Base-by-base conservation (phyloP, 2,888 invertebrate species). In the Drosophila anceps region DNA sequence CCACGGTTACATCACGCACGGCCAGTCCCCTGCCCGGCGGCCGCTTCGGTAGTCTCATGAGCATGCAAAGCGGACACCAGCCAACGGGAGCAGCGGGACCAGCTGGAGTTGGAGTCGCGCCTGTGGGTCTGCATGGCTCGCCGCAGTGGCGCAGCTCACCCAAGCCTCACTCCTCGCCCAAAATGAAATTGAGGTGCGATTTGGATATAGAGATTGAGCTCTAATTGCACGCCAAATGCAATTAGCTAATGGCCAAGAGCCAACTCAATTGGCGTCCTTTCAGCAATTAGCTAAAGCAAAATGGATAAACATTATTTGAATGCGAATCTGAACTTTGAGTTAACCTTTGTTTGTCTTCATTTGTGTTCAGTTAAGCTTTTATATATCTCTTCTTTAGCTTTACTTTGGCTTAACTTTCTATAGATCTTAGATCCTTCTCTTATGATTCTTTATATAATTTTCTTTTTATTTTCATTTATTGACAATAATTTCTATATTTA, bases 101-200 rank as follows among this genome's bases (percentile, higher is more conserved):
- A 27, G 59, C 35, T 73, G 77, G 69, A 70, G 35, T 77, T 72
- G 53, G 64, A 57, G 66, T 41, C 12, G 63, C 13, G n/a, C 53
- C 33, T 9, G 29, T 29, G 27, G 54, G n/a, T 4, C 71, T 84
- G 50, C 94, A 93, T 85, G 95, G 95, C 58, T 95, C 95, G 50
- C 94, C 94, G 46, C 93, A 93, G 84, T 93, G 92, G 87, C 94
- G 95, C 27, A 95, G 94, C 81, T 94, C 94, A 63, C 94, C 95
- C 33, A 94, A 94, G 86, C 95, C 96, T 76, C 97, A 97, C 89
- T 96, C 96, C 84, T 97, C 97, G 90, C 98, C 98, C 76, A 98
- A 98, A 94, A 96, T 98, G 96, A 98, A 98, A 94, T 94, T 98
- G 93, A 97, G 98, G 97, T 97, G 88, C 77, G 90, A 60, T 54